These are phyloP conservation scores for Myiozetetes cayanensis DNA, from an alignment of 2,113 vertebrate species.

Conservation along the genomic window DNA sequence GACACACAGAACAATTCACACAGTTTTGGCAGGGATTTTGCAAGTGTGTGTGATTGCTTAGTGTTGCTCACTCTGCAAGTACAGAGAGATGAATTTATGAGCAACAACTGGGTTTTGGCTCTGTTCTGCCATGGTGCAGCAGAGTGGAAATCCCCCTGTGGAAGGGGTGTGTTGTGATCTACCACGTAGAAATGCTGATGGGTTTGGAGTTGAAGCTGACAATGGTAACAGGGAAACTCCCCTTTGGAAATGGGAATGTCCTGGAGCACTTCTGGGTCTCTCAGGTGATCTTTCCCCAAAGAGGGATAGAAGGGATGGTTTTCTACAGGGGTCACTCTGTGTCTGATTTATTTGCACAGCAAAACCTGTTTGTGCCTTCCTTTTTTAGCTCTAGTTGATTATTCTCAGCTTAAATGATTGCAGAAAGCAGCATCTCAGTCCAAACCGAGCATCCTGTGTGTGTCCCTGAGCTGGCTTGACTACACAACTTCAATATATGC, in stretches of 20 bases:
- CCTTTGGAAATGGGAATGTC: neutral
- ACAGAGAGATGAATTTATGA: neutral
- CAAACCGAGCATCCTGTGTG: neutral
- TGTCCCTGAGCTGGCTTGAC: neutral
- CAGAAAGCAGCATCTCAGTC: neutral
- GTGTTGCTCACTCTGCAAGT: neutral
- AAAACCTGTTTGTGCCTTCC: neutral
- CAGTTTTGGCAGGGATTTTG: neutral
- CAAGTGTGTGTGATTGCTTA: neutral
- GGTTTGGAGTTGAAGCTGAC: neutral
- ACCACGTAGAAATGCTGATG: neutral
- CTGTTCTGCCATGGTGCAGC: neutral
- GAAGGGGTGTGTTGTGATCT: neutral
- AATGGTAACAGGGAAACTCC: neutral
- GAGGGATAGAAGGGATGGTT: neutral
- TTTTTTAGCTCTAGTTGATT: neutral
- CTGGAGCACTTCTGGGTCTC: neutral
- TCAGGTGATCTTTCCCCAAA: neutral
- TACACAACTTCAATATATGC: neutral
- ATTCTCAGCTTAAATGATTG: neutral
- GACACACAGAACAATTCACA: neutral
- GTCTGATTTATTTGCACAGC: neutral
- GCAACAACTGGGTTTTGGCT: neutral
- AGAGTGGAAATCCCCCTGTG: accelerated
- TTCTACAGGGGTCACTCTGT: neutral